These are phyloP conservation scores for Dolichopus griseipennis DNA, from an alignment of 2,888 invertebrate species.

Conservation along the genomic window DNA sequence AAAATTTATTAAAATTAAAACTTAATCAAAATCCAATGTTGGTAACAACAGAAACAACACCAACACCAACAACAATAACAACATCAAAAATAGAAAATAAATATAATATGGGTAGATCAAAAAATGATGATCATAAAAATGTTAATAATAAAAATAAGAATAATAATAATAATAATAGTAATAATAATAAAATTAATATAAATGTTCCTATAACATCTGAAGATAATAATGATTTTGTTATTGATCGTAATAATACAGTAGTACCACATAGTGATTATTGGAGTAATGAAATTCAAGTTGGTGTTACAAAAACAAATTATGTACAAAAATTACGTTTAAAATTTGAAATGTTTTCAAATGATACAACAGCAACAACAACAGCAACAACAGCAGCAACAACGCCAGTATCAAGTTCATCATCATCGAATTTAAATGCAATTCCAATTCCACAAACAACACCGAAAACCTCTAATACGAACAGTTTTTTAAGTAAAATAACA, in stretches of 20 bases:
- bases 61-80: too few relatives aligned
- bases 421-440: not conserved
- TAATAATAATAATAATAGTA: not conserved
- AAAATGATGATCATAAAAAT: too few relatives aligned
- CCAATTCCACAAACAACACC: not conserved
- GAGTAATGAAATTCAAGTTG: constrained; percentile 1
- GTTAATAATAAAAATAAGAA: not conserved
- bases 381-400: not conserved
- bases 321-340: constrained; percentile 6
- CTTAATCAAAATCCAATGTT: not conserved
- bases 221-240: not conserved
- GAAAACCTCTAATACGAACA: not conserved
- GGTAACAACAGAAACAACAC: too few relatives aligned
- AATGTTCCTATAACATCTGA: too few relatives aligned
- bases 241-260: not conserved
- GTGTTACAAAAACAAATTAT: not conserved
- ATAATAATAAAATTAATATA: too few relatives aligned
- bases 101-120: too few relatives aligned
- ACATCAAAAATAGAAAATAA: too few relatives aligned
- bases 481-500: too few relatives aligned
- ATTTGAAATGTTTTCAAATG: not conserved
- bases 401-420: constrained; percentile 3
- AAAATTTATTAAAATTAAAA: not conserved
- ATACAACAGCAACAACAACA: not conserved
- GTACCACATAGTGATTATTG: not conserved